Evolutionary conservation across 2,888 invertebrate genomes (phyloP).

Genomic region (Toxonevra muliebris): DNA sequence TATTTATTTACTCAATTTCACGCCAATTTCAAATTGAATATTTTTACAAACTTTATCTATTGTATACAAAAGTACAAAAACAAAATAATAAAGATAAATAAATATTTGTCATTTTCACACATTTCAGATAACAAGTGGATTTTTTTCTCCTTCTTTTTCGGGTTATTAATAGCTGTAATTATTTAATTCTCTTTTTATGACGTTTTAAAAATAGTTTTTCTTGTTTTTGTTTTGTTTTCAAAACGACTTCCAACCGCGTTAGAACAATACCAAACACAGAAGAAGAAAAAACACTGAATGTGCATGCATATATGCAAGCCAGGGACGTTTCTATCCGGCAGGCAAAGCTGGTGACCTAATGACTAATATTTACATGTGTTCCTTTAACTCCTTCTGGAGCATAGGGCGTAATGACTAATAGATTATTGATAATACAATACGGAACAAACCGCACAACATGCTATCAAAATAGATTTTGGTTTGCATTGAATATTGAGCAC

Average conservation of each 20-base stretch:
- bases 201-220: background rate
- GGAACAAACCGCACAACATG: too few species aligned
- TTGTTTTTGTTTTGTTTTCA: slow-evolving; percentile 3
- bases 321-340: too few species aligned
- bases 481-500: too few species aligned
- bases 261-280: background rate
- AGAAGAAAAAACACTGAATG: too few species aligned
- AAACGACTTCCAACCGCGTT: slow-evolving; percentile 2
- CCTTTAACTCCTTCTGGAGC: too few species aligned
- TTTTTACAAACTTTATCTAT: background rate
- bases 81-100: slow-evolving; percentile 34
- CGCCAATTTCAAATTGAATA: slow-evolving; percentile 46
- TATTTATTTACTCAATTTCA: slow-evolving; percentile 53
- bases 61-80: slow-evolving; percentile 10
- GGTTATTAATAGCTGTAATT: slow-evolving; percentile 26
- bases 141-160: slow-evolving; percentile 1
- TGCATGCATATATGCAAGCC: too few species aligned
- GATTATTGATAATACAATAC: too few species aligned
- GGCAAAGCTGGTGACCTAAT: too few species aligned
- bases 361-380: too few species aligned
- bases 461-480: too few species aligned
- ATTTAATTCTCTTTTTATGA: slow-evolving; percentile 3
- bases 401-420: too few species aligned
- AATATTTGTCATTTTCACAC: slow-evolving; percentile 46
- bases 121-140: slow-evolving; percentile 43